Conservation (phyloP, 2,797 vertebrate species). For the Fistularia tabacaria region DNA sequence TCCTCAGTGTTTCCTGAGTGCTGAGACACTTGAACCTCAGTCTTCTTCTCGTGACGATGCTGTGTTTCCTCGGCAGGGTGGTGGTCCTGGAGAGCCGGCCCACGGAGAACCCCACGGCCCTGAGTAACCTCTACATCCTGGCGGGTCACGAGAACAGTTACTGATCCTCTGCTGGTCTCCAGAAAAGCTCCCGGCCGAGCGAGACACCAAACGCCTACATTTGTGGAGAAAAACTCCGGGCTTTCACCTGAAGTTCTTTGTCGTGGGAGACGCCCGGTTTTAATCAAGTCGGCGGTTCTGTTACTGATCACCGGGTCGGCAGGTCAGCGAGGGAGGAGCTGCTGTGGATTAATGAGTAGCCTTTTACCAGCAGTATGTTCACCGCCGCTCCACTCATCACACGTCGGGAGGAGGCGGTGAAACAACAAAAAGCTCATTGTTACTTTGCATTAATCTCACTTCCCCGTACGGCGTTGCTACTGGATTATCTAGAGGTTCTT, state of each 20-base stretch:
- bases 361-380: conserved; percentile 45
- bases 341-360: conserved; percentile 31
- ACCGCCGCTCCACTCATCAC: conserved; percentile 6
- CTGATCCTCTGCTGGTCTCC: conserved; percentile 62
- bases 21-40: too few species aligned
- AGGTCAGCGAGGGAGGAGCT: conserved; percentile 28
- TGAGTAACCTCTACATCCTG: conserved; percentile 98
- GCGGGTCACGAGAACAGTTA: conserved; percentile 99
- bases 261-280: conserved; percentile 13
- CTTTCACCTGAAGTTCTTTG: background rate
- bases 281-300: conserved; percentile 23
- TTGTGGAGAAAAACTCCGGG: too few species aligned
- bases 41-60: background rate
- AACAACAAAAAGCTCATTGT: conserved; percentile 55
- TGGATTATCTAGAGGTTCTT: conserved; percentile 40
- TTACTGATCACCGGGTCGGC: conserved; percentile 25
- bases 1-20: too few species aligned
- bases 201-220: background rate
- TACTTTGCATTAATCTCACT: conserved; percentile 28
- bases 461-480: conserved; percentile 35
- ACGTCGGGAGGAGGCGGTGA: conserved; percentile 23
- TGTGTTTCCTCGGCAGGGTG: conserved; percentile 78
- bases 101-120: conserved; percentile 89
- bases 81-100: conserved; percentile 96
- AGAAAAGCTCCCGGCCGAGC: too few species aligned